phyloP scores from a whole-genome alignment of 2,888 invertebrate species.

The Machimus rusticus region DNA sequence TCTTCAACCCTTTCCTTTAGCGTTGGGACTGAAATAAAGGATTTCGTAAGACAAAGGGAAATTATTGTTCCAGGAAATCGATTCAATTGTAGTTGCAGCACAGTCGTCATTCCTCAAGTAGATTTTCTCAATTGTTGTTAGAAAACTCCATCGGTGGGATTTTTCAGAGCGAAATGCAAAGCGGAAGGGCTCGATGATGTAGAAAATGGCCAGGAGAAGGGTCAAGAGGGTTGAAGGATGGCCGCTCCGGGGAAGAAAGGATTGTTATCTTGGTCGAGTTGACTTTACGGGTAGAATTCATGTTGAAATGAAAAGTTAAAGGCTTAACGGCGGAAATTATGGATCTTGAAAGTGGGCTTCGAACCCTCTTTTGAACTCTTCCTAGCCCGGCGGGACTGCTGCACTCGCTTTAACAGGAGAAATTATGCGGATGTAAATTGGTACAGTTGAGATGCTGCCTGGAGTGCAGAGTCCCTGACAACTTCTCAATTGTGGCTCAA shows the following conservation, averaged over 20 bases:
- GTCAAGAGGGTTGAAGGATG: not conserved
- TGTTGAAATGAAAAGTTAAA: slow-evolving; percentile 21
- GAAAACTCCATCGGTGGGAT: not conserved
- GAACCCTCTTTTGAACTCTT: not conserved
- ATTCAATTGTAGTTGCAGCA: slow-evolving; percentile 11
- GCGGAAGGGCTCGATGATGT: slow-evolving; percentile 8
- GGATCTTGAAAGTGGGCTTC: not conserved
- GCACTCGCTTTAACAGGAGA: not conserved
- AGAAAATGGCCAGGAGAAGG: not conserved
- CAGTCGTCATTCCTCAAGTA: not conserved
- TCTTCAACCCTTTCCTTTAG: not conserved
- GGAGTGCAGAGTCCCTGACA: not conserved
- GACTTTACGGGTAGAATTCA: slow-evolving; percentile 6
- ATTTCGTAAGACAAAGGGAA: not conserved
- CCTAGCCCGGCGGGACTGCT: not conserved
- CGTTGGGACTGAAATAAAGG: not conserved
- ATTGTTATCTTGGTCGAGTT: slow-evolving; percentile 26
- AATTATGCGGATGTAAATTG: not conserved
- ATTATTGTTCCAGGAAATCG: slow-evolving; percentile 22
- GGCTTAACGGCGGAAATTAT: slow-evolving; percentile 11
- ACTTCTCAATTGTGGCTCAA: not conserved
- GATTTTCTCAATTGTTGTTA: slow-evolving; percentile 15
- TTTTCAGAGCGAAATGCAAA: slow-evolving; percentile 8
- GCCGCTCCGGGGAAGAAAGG: not conserved
- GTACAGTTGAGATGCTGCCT: not conserved